Base-by-base conservation (phyloP, 2,888 invertebrate species). In the Cloeon dipterum region DNA sequence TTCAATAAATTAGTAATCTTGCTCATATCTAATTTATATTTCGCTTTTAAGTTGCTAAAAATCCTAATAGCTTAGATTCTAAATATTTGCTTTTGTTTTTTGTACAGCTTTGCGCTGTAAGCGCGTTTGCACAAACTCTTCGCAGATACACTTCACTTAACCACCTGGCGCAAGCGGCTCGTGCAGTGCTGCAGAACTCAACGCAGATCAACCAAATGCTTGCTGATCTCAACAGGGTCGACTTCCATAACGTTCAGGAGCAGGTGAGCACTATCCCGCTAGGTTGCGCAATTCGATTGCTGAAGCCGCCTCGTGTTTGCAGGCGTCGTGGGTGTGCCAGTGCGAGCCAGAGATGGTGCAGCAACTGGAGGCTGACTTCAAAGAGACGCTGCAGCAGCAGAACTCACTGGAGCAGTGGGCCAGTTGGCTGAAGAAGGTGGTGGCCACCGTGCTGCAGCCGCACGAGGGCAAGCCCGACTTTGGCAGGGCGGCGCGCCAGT, bases 301-400 rank as follows among this genome's bases (percentile, higher is more conserved):
- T 33, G n/a, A n/a, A n/a, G n/a, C n/a, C n/a, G n/a, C n/a, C n/a
- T n/a, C n/a, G n/a, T n/a, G 21, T 10, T 21, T 21, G 21, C 71
- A 89, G 66, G 94, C 94, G 2, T 83, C 88, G 1, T 96, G 94
- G 94, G 93, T 96, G 7, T 96, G 94, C 55, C 83, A 89, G 49
- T 96, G 94, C 59, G 85, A 85, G 50, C 76, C 81, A 44, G 68
- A 72, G 14, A 73, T 88, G 35, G 77, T 83, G 18, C 74, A 74
- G 51, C 70, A 78, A 37, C 67, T 96, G 38, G 89, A 94, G 52
- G 76, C 79, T 21, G 91, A 94, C 55, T 96, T 96, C 55, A 68
- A 68, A 50, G 66, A 77, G n/a, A 85, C 85, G 1, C 59, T 89
- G 35, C 85, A 86, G 42, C 85, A 88, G 51, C 88, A 89, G 56